A percentile compares a stretch with the other conserved stretches of the same genome.
Evolutionary conservation across 2,113 vertebrate genomes (phyloP).

Genomic region (Lichenostomus cassidix): DNA sequence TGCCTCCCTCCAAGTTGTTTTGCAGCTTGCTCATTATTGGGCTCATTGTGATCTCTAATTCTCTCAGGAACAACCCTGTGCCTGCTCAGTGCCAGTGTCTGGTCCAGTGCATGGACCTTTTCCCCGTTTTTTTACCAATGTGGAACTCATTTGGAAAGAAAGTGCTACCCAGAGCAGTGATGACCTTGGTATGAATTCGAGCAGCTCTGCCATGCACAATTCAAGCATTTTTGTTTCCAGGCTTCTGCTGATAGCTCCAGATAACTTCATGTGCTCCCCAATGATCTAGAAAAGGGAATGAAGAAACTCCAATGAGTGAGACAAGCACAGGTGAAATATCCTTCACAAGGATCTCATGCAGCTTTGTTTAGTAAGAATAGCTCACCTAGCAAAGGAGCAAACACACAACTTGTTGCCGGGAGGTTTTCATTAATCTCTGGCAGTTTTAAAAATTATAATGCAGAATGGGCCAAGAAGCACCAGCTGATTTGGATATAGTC

Average conservation of each 20-base stretch:
- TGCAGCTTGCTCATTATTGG: background rate
- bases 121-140: background rate
- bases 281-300: conserved; percentile 63
- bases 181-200: conserved; percentile 73
- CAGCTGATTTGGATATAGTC: background rate
- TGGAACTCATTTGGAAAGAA: background rate
- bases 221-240: conserved; percentile 64
- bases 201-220: conserved; percentile 61
- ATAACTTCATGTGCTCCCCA: conserved; percentile 48
- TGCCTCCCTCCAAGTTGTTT: background rate
- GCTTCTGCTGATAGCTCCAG: conserved; percentile 56
- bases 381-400: background rate
- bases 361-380: background rate
- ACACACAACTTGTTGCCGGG: background rate
- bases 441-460: background rate
- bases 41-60: background rate
- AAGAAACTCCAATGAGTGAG: background rate
- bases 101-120: background rate
- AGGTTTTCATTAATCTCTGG: background rate
- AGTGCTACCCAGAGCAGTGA: background rate
- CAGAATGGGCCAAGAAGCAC: background rate
- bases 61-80: background rate
- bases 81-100: background rate
- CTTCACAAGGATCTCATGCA: background rate
- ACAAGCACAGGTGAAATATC: background rate